Percentiles rank a stretch among this genome's conserved stretches.
These are phyloP conservation scores for Trinectes maculatus DNA, from an alignment of 2,113 vertebrate genomes.

Conservation along the genomic window DNA sequence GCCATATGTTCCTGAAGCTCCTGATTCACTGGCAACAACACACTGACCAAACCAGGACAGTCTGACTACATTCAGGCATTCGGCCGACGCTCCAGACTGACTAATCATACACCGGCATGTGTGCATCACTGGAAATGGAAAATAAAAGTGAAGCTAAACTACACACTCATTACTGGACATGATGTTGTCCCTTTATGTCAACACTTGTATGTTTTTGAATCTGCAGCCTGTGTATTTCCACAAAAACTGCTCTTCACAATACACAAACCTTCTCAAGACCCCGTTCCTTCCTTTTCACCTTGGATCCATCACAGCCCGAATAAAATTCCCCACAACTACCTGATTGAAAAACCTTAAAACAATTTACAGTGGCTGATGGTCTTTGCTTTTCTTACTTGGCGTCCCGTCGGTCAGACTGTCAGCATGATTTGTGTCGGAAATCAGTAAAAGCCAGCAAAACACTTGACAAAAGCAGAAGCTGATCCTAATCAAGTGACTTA, in stretches of 20 bases:
- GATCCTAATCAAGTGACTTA: background rate
- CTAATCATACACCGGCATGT: conserved; percentile 28
- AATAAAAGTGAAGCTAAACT: conserved; percentile 7
- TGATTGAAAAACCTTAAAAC: background rate
- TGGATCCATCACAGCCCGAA: too few species aligned
- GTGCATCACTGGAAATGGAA: conserved; percentile 18
- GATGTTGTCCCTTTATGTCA: background rate
- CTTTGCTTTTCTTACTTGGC: background rate
- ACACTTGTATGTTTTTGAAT: background rate
- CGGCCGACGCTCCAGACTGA: conserved; percentile 31
- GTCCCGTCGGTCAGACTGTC: background rate
- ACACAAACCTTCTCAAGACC: background rate
- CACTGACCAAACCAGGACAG: conserved; percentile 56
- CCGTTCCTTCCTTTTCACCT: background rate
- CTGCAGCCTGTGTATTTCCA: background rate
- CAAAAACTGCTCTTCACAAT: background rate
- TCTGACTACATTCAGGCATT: conserved; percentile 40
- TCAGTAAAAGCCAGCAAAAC: background rate
- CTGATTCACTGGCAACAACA: conserved; percentile 61
- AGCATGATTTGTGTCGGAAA: background rate
- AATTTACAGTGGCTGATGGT: background rate
- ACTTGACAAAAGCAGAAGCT: background rate
- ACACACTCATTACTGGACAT: background rate
- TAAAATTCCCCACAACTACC: background rate
- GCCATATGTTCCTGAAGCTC: conserved; percentile 79